Evolutionary conservation across 2,797 vertebrate species (phyloP), one percentile per base, ranked within the genome.

Genomic region (Adrianichthys oophorus): DNA sequence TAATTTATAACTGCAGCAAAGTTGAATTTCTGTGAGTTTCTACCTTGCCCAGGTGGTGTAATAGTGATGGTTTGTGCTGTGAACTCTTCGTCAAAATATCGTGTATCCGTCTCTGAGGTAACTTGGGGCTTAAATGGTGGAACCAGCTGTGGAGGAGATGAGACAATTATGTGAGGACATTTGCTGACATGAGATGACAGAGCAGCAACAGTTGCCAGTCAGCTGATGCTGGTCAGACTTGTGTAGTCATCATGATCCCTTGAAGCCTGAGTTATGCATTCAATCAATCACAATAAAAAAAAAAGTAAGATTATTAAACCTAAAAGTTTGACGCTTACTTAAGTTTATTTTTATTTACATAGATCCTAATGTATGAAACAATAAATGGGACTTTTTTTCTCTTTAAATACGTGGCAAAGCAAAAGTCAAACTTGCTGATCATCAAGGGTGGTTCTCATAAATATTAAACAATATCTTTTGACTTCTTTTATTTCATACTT

Each of bases 61-160:
- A 98, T 98, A 60, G 97, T 98, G 91, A 98, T 98, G 92, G 94
- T 98, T 91, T 98, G 96, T 74, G 93, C 97, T 16, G 97, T 98
- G 84, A 98, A 98, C 92, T 98, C 97, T 91, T 98, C 96, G 54
- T 98, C 96, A 50, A 99, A 98, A 85, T 98, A 98, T 87, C 96
- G 91, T 1, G 96, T 99, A 82, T 99, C 97, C 0, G 95, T 99
- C 90, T 98, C 97, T 14, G 97, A 98, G 54, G 97, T 97, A 87
- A 98, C 97, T 89, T 98, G 96, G 71, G 97, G 96, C 85, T 97
- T 98, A 89, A 99, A 98, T 0, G 95, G 95, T 59, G 96, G 95
- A 62, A 92, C 88, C 85, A 99, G 94, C 97, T 98, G 87, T 85
- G 80, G 47, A 65, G 66, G 56, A 60, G 69, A 64, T 64, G 74